phyloP scores from a whole-genome alignment of 2,888 invertebrate species.

The Smittia sp. region DNA sequence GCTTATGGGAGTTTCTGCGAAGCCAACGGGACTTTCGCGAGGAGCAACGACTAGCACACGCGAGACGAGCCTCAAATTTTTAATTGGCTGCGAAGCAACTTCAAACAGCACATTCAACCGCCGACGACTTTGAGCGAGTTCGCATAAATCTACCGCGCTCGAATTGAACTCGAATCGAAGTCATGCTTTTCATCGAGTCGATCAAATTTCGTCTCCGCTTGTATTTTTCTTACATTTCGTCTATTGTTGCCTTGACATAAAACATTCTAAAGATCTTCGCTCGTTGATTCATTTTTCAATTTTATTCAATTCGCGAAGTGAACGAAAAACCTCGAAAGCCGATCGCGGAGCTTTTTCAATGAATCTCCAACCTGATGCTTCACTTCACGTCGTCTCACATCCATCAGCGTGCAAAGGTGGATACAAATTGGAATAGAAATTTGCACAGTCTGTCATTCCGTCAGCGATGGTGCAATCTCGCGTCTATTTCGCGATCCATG shows the following conservation, averaged over 20 bases:
- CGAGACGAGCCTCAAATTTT: no score
- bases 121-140: neutral
- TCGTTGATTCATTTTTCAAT: neutral
- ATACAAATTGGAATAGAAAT: neutral
- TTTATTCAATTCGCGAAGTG: neutral
- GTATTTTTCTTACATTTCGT: neutral
- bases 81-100: no score
- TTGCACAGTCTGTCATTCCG: neutral
- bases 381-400: neutral
- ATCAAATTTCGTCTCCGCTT: neutral
- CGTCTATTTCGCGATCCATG: no score
- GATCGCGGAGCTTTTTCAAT: neutral
- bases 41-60: no score
- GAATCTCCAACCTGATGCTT: neutral
- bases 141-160: neutral
- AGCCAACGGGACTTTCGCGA: no score
- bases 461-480: neutral
- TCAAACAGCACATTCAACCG: no score
- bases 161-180: neutral
- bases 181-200: neutral
- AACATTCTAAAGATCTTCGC: slow-evolving; percentile 4
- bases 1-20: no score
- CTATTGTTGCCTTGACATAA: slow-evolving; percentile 12
- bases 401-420: neutral
- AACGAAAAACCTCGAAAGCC: neutral